Evolutionary conservation across 2,797 vertebrate species (phyloP).

Genomic region (Crocodylus rhombifer): DNA sequence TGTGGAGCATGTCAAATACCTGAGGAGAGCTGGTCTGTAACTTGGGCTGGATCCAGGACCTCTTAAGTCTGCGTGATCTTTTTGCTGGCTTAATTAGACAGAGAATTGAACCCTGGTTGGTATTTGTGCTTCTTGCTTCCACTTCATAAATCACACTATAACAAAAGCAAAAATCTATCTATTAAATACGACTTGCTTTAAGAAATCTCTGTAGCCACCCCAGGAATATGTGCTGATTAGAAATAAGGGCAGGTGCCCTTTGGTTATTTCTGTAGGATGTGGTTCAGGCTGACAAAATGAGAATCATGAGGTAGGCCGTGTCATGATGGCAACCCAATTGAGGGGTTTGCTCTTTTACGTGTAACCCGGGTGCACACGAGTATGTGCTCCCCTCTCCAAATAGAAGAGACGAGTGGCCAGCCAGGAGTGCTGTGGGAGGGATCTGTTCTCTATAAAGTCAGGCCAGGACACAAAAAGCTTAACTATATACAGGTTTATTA

Average conservation of each 20-base stretch:
- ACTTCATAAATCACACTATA: background rate
- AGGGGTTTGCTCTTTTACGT: background rate
- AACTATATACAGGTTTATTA: too few relatives aligned
- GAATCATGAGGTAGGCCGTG: background rate
- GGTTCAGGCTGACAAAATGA: background rate
- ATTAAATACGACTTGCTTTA: background rate
- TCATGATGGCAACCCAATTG: background rate
- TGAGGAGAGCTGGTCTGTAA: background rate
- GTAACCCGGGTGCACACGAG: too few relatives aligned
- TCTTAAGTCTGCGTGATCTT: background rate
- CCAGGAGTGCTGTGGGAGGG: too few relatives aligned
- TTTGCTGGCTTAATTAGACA: background rate
- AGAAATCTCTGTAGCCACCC: slow-evolving; percentile 43
- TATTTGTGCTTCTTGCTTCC: background rate
- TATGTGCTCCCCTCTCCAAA: too few relatives aligned
- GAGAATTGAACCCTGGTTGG: accelerated
- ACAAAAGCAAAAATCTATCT: slow-evolving; percentile 7
- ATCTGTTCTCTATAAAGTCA: too few relatives aligned
- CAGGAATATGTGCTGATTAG: background rate
- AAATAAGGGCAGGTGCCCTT: background rate
- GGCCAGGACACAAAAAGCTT: too few relatives aligned
- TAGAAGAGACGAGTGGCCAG: too few relatives aligned
- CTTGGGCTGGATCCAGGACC: background rate
- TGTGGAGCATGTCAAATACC: background rate
- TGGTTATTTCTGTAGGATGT: background rate